phyloP scores from a whole-genome alignment of 2,797 vertebrate species.

The Gambelia wislizenii region DNA sequence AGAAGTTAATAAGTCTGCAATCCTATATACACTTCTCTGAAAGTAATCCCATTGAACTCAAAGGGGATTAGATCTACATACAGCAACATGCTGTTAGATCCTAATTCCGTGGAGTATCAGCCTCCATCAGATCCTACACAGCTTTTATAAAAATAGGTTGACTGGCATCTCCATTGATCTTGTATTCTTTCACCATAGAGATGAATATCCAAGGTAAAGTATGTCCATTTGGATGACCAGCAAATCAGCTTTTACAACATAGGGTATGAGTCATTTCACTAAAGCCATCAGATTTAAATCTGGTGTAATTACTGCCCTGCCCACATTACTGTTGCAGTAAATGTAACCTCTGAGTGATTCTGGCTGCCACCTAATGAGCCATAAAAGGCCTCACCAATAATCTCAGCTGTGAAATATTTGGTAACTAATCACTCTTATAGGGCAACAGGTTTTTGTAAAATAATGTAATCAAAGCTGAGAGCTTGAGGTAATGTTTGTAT shows the following conservation, averaged over 20 bases:
- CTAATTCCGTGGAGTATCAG: neutral
- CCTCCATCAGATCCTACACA: neutral
- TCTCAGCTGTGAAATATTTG: conserved; percentile 23
- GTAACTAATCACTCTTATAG: neutral
- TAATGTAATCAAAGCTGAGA: neutral
- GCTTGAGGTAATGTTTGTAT: neutral
- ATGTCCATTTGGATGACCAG: conserved; percentile 34
- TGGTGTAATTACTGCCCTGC: conserved; percentile 27
- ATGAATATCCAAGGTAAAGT: conserved; percentile 40
- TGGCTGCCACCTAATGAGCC: neutral
- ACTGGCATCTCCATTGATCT: conserved; percentile 61
- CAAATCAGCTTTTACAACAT: conserved; percentile 14
- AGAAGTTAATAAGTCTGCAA: neutral
- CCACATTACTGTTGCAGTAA: neutral
- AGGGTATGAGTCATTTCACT: conserved; percentile 47
- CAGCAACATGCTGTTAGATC: neutral
- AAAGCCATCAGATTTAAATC: conserved; percentile 43
- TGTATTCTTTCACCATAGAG: conserved; percentile 46
- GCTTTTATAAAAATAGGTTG: conserved; percentile 17
- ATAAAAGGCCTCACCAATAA: conserved; percentile 35
- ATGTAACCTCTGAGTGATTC: conserved; percentile 21
- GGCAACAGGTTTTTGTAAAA: conserved; percentile 23
- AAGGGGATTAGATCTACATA: neutral
- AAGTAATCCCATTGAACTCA: neutral
- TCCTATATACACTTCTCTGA: neutral